Conservation (phyloP, 2,888 invertebrate genomes). For the Caenorhabditis panamensis region DNA sequence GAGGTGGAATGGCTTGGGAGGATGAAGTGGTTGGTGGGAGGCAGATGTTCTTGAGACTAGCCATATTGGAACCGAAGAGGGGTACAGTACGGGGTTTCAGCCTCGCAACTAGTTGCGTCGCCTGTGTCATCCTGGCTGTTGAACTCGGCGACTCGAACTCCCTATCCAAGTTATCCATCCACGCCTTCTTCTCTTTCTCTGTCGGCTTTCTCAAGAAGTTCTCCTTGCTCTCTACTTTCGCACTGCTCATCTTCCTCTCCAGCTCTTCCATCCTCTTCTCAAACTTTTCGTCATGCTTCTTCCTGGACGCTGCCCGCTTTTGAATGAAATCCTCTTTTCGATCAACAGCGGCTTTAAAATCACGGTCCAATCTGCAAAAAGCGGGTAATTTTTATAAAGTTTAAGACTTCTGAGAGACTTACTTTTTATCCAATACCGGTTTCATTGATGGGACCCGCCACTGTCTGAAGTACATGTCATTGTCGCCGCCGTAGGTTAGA, state of each 20-base stretch:
- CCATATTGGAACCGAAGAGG: not conserved
- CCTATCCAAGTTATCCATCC: conserved; percentile 11
- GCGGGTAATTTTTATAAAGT: not conserved
- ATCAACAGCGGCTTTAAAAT: conserved; percentile 25
- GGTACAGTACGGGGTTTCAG: not conserved
- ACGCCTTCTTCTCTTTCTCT: conserved; percentile 18
- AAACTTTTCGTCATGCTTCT: conserved; percentile 37
- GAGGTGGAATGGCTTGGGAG: not conserved
- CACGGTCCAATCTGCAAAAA: conserved; percentile 40
- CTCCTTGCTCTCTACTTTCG: not conserved
- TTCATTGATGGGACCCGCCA: conserved; percentile 51
- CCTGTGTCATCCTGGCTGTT: conserved; percentile 22
- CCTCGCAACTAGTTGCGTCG: not conserved
- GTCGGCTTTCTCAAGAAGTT: conserved; percentile 24
- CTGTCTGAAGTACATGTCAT: conserved; percentile 52
- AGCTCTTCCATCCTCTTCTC: conserved; percentile 24
- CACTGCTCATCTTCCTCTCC: not conserved
- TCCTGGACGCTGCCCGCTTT: conserved; percentile 8
- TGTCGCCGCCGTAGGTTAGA: conserved; percentile 36
- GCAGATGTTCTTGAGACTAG: not conserved
- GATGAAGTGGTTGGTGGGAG: not conserved
- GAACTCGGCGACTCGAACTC: conserved; percentile 50
- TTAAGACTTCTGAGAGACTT: not conserved
- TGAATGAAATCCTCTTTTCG: conserved; percentile 19
- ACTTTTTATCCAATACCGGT: conserved; percentile 43